A percentile compares a stretch with the other conserved stretches of the same genome.
phyloP scores from a whole-genome alignment of 2,113 vertebrate genomes.

The Lophius piscatorius region DNA sequence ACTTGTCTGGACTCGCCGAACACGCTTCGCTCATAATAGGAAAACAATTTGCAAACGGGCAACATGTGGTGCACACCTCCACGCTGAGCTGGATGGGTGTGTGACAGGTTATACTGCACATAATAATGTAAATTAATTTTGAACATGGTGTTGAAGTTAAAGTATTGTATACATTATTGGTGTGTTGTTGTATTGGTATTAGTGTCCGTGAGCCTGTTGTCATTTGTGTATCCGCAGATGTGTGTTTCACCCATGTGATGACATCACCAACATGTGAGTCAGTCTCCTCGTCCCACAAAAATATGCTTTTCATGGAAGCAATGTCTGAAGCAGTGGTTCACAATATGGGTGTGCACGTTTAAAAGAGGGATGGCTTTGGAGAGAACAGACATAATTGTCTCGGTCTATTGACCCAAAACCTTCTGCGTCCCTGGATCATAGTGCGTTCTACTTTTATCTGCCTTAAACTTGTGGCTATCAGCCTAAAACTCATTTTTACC shows the following conservation, averaged over 20 bases:
- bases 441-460: conserved; percentile 1
- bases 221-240: conserved; percentile 2
- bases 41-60: conserved; percentile 24
- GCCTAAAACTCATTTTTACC: too few relatives aligned
- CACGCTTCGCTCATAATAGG: conserved; percentile 23
- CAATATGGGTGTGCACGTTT: neutral
- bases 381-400: conserved; percentile 34
- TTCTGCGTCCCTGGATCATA: conserved; percentile 7
- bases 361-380: conserved; percentile 36
- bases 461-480: neutral
- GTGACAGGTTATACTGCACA: too few relatives aligned
- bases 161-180: too few relatives aligned
- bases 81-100: neutral
- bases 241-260: conserved; percentile 31
- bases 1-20: conserved; percentile 45
- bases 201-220: too few relatives aligned
- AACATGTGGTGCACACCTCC: neutral
- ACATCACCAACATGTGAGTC: conserved; percentile 58
- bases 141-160: too few relatives aligned
- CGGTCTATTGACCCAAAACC: conserved; percentile 43
- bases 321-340: conserved; percentile 12
- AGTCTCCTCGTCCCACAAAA: too few relatives aligned
- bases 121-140: too few relatives aligned
- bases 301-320: too few relatives aligned
- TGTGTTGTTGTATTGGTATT: too few relatives aligned